phyloP scores from a whole-genome alignment of 2,797 vertebrate species.

The Holocentrus rufus region DNA sequence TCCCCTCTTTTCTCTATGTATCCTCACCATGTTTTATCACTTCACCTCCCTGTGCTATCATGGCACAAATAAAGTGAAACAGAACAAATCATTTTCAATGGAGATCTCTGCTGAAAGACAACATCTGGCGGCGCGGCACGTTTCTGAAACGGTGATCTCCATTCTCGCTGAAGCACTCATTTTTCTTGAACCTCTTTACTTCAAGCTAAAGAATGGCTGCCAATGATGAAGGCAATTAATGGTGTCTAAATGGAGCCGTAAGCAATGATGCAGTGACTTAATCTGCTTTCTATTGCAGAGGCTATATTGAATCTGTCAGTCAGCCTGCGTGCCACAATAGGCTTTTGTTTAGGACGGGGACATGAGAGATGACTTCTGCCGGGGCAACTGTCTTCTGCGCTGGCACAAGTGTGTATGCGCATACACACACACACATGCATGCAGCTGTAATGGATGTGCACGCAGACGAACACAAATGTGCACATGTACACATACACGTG shows the following conservation, averaged over 20 bases:
- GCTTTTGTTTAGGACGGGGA: conserved; percentile 63
- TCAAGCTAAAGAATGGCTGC: conserved; percentile 62
- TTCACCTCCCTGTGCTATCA: neutral
- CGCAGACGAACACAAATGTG: neutral
- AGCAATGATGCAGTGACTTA: conserved; percentile 72
- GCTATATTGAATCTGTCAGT: conserved; percentile 72
- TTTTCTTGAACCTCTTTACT: conserved; percentile 60
- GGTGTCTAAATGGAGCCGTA: conserved; percentile 58
- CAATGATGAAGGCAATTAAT: conserved; percentile 74
- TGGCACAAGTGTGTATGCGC: neutral
- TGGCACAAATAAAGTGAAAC: neutral
- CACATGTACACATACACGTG: conserved; percentile 11
- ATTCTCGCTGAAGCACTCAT: conserved; percentile 28
- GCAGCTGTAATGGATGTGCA: neutral
- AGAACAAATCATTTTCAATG: neutral
- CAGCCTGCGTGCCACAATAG: conserved; percentile 62
- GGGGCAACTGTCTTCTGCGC: conserved; percentile 45
- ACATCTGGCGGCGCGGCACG: neutral
- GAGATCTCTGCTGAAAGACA: no score
- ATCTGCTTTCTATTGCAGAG: conserved; percentile 63
- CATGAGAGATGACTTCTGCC: conserved; percentile 64
- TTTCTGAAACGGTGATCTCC: conserved; percentile 25
- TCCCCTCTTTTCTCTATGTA: no score
- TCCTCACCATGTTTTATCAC: neutral
- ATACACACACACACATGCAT: conserved; percentile 46